A percentile compares a stretch with the other conserved stretches of the same genome.
phyloP scores from a whole-genome alignment of 1,140 invertebrate species.

The Gryon sp. region DNA sequence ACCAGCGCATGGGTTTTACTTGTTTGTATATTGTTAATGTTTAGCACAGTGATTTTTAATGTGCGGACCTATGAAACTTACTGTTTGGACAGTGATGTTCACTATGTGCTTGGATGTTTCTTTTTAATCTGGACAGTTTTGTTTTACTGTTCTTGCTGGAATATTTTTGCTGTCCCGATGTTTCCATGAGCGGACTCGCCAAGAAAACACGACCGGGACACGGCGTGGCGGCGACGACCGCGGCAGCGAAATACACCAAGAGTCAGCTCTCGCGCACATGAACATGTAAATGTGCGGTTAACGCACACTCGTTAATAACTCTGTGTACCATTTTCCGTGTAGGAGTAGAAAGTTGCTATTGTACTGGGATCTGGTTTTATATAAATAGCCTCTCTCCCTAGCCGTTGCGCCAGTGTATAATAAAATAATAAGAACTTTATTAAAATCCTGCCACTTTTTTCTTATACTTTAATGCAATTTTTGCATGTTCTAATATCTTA shows the following conservation, averaged over 20 bases:
- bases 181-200: slow-evolving; percentile 33
- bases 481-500: too few relatives aligned
- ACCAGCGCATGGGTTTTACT: too few relatives aligned
- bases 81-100: too few relatives aligned
- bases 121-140: too few relatives aligned
- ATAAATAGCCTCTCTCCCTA: slow-evolving; percentile 68
- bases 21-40: too few relatives aligned
- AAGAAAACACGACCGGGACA: slow-evolving; percentile 39
- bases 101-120: too few relatives aligned
- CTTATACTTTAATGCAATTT: too few relatives aligned
- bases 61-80: too few relatives aligned
- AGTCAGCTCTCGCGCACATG: slow-evolving; percentile 16
- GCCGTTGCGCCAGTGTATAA: slow-evolving; percentile 48
- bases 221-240: not conserved
- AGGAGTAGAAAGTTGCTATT: slow-evolving; percentile 75
- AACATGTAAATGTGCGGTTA: slow-evolving; percentile 51
- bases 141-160: too few relatives aligned
- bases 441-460: too few relatives aligned
- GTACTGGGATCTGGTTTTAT: slow-evolving; percentile 72
- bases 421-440: slow-evolving; percentile 55
- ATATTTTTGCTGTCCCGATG: too few relatives aligned
- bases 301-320: slow-evolving; percentile 59
- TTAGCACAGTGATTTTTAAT: too few relatives aligned
- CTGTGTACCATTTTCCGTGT: slow-evolving; percentile 64
- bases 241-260: slow-evolving; percentile 12